Percentiles rank a stretch among this genome's conserved stretches.
These are phyloP conservation scores for Hippasteria phrygiana DNA, from an alignment of 53 echinoderm and acorn worm genomes.

Conservation along the genomic window DNA sequence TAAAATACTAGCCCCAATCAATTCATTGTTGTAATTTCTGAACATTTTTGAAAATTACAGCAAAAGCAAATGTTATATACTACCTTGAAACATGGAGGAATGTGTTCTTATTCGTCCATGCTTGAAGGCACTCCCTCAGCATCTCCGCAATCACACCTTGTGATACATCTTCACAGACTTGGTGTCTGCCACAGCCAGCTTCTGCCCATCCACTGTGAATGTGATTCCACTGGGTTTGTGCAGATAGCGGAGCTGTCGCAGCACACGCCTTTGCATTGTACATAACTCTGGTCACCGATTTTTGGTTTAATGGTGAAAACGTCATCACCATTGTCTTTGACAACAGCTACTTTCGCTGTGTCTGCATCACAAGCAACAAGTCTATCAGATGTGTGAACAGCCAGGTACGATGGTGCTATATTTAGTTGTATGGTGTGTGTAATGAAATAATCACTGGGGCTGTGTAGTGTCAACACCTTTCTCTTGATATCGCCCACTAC, in stretches of 20 bases:
- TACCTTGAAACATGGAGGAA: too few species aligned
- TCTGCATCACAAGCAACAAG: background rate
- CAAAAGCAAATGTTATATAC: too few species aligned
- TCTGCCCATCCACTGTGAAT: background rate
- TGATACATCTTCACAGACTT: background rate
- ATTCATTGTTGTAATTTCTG: too few species aligned
- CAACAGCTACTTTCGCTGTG: background rate
- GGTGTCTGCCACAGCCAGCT: background rate
- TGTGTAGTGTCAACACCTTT: background rate
- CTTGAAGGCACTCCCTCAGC: too few species aligned
- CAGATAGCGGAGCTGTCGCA: conserved; percentile 1
- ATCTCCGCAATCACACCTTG: background rate
- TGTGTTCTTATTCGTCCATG: too few species aligned
- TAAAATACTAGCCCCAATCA: too few species aligned
- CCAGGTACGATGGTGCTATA: background rate
- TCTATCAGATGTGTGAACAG: background rate
- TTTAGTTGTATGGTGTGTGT: background rate
- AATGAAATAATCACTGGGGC: background rate
- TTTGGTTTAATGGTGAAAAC: background rate
- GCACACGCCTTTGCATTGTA: conserved; percentile 6
- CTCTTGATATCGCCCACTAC: background rate
- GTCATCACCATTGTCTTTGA: background rate
- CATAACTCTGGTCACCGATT: background rate
- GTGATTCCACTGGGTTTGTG: background rate
- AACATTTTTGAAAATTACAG: too few species aligned